Conservation (phyloP, 2,113 vertebrate genomes). For the Miniopterus natalensis region DNA sequence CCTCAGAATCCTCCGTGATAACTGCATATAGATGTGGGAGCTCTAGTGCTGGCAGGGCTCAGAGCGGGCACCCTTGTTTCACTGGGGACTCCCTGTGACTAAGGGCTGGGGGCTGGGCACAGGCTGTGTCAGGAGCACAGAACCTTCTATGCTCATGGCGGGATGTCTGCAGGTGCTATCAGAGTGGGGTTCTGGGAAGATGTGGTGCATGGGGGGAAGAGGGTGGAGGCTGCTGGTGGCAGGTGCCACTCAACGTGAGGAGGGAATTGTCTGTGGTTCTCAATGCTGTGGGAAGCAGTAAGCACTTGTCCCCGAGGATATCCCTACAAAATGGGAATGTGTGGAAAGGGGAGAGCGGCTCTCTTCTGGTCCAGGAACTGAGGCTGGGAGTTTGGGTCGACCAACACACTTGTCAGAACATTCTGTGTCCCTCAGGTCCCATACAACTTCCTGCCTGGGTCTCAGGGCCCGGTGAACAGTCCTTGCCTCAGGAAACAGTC, state of each 20-base stretch:
- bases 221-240: neutral
- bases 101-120: neutral
- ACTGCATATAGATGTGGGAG: neutral
- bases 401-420: neutral
- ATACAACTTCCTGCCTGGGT: neutral
- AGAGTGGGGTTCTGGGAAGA: neutral
- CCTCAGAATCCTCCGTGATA: neutral
- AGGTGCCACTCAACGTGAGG: neutral
- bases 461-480: neutral
- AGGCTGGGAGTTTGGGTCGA: neutral
- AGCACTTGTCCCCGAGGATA: neutral
- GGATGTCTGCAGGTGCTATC: neutral
- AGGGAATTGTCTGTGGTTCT: neutral
- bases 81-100: neutral
- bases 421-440: neutral
- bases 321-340: neutral
- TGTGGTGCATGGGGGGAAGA: accelerated
- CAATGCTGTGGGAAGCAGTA: neutral
- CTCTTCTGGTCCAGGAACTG: neutral
- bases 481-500: neutral
- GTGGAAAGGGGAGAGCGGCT: accelerated
- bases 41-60: neutral
- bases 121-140: neutral
- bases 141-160: neutral
- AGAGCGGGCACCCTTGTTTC: neutral